Base-by-base conservation (phyloP, 2,888 invertebrate genomes). In the Neoascia interrupta region DNA sequence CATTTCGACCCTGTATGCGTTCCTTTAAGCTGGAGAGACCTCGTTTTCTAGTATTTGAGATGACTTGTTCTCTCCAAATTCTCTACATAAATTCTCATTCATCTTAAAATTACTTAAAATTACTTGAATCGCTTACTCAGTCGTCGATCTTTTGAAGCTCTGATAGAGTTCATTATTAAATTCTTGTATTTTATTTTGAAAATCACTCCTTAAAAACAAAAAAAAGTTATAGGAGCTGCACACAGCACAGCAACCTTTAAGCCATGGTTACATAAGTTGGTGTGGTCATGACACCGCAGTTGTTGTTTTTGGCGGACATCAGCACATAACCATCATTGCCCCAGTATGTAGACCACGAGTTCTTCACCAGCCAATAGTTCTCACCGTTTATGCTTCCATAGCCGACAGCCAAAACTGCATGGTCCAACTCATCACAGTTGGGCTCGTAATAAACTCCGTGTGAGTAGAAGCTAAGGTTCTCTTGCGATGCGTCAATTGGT, bases 321-420 rank as follows among this genome's bases (percentile, higher is more conserved):
- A 98, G 91, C 0, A 98, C 92, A 85, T 98, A 98, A 0, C 98
- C 98, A 87, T 97, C 97, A 86, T 98, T 98, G 28, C 98, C 98
- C 98, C 97, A 98, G 86, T 97, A 93, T 83, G 96, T 98, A 1
- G 97, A 97, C 98, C 98, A 98, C 0, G 97, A 97, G 90, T 98
- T 98, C 90, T 97, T 98, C 5, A 98, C 90, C 56, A 98, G 90
- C 98, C 98, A 98, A 88, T 97, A 98, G 72, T 93, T 92, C 85
- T 96, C 91, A 0, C 95, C 96, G 83, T 94, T 92, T 18, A 97
- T 90, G 8, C 90, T 91, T 41, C 98, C 98, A 87, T 95, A 98
- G 16, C 88, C 98, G 0, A 98, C 97, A 2, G 96, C 96, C 66
- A 98, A 87, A 0, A 98, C 98, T 0, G 97, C 95, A 88, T 98